Evolutionary conservation across 2,888 invertebrate genomes (phyloP), one percentile per base, ranked within the genome.

Genomic region (Adineta ricciae): DNA sequence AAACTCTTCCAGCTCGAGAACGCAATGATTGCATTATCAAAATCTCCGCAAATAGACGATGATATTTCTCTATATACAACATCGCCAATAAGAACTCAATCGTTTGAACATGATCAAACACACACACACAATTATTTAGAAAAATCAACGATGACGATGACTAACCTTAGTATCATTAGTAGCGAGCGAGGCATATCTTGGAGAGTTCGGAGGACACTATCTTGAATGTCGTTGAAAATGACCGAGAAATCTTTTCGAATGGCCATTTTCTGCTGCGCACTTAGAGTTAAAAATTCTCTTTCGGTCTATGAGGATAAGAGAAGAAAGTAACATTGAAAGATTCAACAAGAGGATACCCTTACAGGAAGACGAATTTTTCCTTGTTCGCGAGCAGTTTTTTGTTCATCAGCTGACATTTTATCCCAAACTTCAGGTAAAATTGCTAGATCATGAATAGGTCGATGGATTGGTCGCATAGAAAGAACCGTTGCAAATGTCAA

Each of bases 381-480:
- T 46, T 85, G 52, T 38, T 27, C 32, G 78, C 52, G 83, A n/a
- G 85, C 85, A 32, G 24, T 27, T 52, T 46, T 27, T 83, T 49
- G 21, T 49, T 85, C 85, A 36, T 85, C 72, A 19, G 56, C 49
- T n/a, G 64, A 49, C 85, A 85, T 83, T 49, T 52, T 49, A 38
- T 83, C 36, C 85, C 85, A 85, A 50, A 73, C 49, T 27, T 64
- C 46, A 16, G 83, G 83, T 52, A 83, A 85, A n/a, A 85, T 83
- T 46, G 83, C 83, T 14, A 83, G 41, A 73, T 83, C 73, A 83
- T 85, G 85, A 38, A 85, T 56, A 36, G 86, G 86, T 49, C 84
- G 52, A 86, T 84, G 86, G 11, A 84, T 54, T 16, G 86, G 86
- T 41, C 86, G 50, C 86, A 84, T 86, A 14, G 78, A 38, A n/a